Evolutionary conservation across 1,140 invertebrate genomes (phyloP).

Genomic region (Callitettix versicolor): DNA sequence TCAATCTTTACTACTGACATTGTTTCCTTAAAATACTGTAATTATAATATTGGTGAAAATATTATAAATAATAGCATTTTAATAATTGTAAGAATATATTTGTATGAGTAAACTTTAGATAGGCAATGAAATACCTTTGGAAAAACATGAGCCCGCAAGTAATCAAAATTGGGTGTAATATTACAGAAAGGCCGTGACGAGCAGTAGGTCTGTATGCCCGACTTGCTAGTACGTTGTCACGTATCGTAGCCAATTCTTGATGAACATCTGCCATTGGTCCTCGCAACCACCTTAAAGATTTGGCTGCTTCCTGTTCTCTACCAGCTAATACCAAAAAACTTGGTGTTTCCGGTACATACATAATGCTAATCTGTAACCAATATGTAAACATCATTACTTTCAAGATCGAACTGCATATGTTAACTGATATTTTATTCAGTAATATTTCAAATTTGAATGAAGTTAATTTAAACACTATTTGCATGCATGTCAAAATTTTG

Average conservation of each 20-base stretch:
- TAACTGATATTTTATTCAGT: no score
- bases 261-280: slow-evolving; percentile 60
- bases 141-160: slow-evolving; percentile 78
- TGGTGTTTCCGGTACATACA: slow-evolving; percentile 73
- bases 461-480: no score
- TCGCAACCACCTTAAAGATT: slow-evolving; percentile 59
- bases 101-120: no score
- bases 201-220: slow-evolving; percentile 18
- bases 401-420: no score
- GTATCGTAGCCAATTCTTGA: slow-evolving; percentile 52
- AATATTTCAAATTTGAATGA: no score
- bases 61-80: no score
- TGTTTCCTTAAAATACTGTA: no score
- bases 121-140: slow-evolving; percentile 47
- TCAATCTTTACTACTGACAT: no score
- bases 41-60: no score
- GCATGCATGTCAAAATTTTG: no score
- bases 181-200: slow-evolving; percentile 40
- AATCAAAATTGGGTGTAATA: slow-evolving; percentile 57
- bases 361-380: slow-evolving; percentile 32
- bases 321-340: slow-evolving; percentile 63
- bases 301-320: slow-evolving; percentile 64
- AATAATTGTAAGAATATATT: no score
- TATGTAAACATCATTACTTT: no score
- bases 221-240: slow-evolving; percentile 49